Conservation (phyloP, 2,113 vertebrate genomes). For the Neotoma lepida region DNA sequence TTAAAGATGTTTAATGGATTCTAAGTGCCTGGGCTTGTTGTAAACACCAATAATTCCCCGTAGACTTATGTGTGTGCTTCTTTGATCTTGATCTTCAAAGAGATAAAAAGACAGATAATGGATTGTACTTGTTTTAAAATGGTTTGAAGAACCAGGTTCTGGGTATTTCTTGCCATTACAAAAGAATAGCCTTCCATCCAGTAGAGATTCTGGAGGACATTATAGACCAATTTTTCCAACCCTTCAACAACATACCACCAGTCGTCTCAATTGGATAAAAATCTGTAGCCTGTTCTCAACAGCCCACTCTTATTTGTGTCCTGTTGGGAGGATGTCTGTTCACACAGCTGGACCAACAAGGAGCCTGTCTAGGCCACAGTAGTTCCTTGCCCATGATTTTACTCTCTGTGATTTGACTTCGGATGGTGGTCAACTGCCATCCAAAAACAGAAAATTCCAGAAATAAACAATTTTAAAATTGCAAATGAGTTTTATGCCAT, state of each 20-base stretch:
- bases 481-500: neutral
- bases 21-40: constrained; percentile 62
- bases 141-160: constrained; percentile 23
- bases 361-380: neutral
- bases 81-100: constrained; percentile 22
- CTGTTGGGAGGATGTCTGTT: neutral
- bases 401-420: neutral
- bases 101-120: neutral
- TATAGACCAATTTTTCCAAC: neutral
- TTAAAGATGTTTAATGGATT: constrained; percentile 78
- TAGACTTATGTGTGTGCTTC: neutral
- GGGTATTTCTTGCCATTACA: neutral
- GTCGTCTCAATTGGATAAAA: neutral
- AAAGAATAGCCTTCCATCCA: neutral
- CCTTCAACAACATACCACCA: neutral
- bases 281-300: neutral
- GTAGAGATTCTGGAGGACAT: neutral
- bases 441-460: neutral
- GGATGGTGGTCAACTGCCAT: neutral
- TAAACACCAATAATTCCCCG: constrained; percentile 62
- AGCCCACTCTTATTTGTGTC: neutral
- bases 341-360: neutral
- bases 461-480: neutral
- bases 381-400: neutral
- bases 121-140: constrained; percentile 3